phyloP scores from a whole-genome alignment of 2,888 invertebrate genomes.

The Sphaerophoria rueppellii region DNA sequence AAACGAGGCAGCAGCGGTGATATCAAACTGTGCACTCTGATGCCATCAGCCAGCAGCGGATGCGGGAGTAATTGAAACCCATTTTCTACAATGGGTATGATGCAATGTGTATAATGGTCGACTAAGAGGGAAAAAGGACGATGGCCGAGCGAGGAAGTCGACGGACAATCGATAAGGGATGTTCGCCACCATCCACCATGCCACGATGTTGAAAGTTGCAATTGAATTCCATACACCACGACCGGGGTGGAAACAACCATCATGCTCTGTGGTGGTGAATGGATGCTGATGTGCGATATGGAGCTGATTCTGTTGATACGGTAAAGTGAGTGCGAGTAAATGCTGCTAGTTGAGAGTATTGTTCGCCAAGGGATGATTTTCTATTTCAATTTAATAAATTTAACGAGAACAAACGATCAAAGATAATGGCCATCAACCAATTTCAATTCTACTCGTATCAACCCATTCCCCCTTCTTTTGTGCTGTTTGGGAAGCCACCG shows the following conservation, averaged over 20 bases:
- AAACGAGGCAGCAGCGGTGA: slow-evolving; percentile 67
- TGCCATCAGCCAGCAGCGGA: slow-evolving; percentile 46
- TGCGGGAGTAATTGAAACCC: slow-evolving; percentile 73
- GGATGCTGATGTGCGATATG: slow-evolving; percentile 25
- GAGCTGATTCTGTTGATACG: slow-evolving; percentile 16
- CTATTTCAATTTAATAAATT: slow-evolving; percentile 73
- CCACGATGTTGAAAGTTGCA: slow-evolving; percentile 66
- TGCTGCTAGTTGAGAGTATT: slow-evolving; percentile 47
- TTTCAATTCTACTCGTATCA: not conserved
- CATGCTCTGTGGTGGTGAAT: slow-evolving; percentile 19
- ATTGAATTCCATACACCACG: slow-evolving; percentile 63
- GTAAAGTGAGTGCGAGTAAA: slow-evolving; percentile 25
- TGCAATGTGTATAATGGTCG: slow-evolving; percentile 58
- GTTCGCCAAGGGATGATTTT: slow-evolving; percentile 57
- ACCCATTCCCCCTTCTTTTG: not conserved
- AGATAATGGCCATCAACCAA: slow-evolving; percentile 60
- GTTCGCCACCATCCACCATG: not conserved
- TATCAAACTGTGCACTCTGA: slow-evolving; percentile 65
- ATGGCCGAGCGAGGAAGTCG: slow-evolving; percentile 24
- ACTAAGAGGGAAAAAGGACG: slow-evolving; percentile 9
- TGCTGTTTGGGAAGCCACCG: not conserved
- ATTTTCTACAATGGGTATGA: slow-evolving; percentile 51
- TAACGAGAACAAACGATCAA: slow-evolving; percentile 68
- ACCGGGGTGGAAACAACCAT: slow-evolving; percentile 46
- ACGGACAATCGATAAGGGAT: slow-evolving; percentile 39